Conservation (phyloP, 92 coral and sea anemone species). For the Metridium senile region DNA sequence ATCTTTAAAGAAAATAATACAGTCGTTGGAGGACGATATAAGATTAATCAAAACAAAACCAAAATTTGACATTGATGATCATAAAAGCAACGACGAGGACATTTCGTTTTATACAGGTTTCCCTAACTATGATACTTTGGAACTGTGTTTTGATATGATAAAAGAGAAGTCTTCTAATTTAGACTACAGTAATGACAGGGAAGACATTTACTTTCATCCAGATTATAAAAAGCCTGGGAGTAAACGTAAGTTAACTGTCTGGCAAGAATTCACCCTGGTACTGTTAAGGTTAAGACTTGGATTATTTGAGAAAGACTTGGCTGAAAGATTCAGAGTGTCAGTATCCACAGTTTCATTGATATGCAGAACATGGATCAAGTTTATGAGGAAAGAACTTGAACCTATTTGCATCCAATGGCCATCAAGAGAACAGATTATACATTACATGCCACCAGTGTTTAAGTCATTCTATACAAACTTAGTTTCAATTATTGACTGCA, state of each 20-base stretch:
- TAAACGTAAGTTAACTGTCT: slow-evolving; percentile 25
- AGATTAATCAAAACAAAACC: background rate
- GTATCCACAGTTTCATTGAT: slow-evolving; percentile 51
- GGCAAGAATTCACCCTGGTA: slow-evolving; percentile 47
- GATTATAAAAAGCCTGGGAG: slow-evolving; percentile 38
- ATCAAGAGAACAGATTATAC: slow-evolving; percentile 53
- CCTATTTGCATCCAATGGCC: slow-evolving; percentile 63
- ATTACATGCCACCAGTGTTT: slow-evolving; percentile 63
- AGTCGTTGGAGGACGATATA: background rate
- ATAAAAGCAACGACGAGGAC: slow-evolving; percentile 41
- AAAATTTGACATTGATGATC: slow-evolving; percentile 41
- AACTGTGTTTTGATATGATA: slow-evolving; percentile 29
- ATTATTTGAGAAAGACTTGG: slow-evolving; percentile 52
- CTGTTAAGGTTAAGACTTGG: slow-evolving; percentile 49
- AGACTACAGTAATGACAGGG: slow-evolving; percentile 27
- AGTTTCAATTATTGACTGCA: slow-evolving; percentile 69
- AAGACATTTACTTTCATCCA: background rate
- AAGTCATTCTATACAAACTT: slow-evolving; percentile 51
- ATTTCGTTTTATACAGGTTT: slow-evolving; percentile 20
- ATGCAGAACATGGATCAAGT: slow-evolving; percentile 54
- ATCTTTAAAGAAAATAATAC: slow-evolving; percentile 15
- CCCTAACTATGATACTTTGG: slow-evolving; percentile 27
- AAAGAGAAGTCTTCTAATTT: slow-evolving; percentile 38
- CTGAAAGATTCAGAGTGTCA: slow-evolving; percentile 45
- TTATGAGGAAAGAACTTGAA: slow-evolving; percentile 46